These are phyloP conservation scores for Folsomia candida DNA, from an alignment of 2,888 invertebrate species.

Conservation along the genomic window DNA sequence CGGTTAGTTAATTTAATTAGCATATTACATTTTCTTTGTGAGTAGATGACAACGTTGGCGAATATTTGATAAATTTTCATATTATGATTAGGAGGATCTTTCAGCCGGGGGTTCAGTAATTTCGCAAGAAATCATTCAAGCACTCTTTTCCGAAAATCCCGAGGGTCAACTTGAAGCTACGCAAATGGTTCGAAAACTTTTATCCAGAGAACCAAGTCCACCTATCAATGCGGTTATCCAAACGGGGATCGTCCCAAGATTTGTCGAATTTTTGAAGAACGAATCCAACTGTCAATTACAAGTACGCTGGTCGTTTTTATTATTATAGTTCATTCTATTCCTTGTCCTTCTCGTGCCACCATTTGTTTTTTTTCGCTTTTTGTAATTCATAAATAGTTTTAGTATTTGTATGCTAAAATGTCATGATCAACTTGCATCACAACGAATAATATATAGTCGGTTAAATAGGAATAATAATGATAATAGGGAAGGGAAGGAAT, in stretches of 20 bases:
- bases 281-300: constrained; percentile 80
- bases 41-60: neutral
- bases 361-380: neutral
- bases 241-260: constrained; percentile 89
- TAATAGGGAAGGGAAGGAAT: too few species aligned
- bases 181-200: constrained; percentile 86
- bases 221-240: constrained; percentile 95
- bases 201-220: constrained; percentile 93
- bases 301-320: constrained; percentile 58
- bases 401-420: neutral
- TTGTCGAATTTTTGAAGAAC: constrained; percentile 85
- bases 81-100: constrained; percentile 32
- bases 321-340: neutral
- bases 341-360: neutral
- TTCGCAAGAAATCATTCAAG: constrained; percentile 78
- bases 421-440: too few species aligned
- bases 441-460: too few species aligned
- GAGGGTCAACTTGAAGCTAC: constrained; percentile 81
- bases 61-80: neutral
- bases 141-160: constrained; percentile 71
- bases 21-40: too few species aligned
- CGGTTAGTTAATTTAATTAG: constrained; percentile 25
- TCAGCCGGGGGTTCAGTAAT: constrained; percentile 56
- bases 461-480: too few species aligned
- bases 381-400: neutral